Percentiles rank a stretch among this genome's conserved stretches.
Evolutionary conservation across 2,797 vertebrate species (phyloP).

Genomic region (Lindbergichthys nudifrons): DNA sequence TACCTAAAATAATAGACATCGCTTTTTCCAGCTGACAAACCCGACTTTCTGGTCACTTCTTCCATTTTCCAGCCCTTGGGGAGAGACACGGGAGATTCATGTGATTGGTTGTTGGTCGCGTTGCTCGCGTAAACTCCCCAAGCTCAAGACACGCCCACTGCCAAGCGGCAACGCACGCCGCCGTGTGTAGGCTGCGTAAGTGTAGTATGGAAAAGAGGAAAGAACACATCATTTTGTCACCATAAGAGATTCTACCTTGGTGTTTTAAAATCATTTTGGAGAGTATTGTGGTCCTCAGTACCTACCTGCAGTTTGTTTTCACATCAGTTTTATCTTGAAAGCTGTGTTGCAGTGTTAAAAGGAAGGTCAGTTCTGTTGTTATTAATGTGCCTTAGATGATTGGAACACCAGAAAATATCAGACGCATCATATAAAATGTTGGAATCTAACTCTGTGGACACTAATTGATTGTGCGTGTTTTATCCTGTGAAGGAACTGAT

Average conservation of each 20-base stretch:
- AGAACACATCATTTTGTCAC: slow-evolving; percentile 1
- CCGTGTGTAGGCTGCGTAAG: too few relatives aligned
- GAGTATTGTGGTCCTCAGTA: not conserved
- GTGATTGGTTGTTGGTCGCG: too few relatives aligned
- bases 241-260: slow-evolving; percentile 4
- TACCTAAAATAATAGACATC: too few relatives aligned
- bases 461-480: slow-evolving; percentile 31
- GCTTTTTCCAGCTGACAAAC: too few relatives aligned
- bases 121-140: too few relatives aligned
- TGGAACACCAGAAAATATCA: not conserved
- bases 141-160: too few relatives aligned
- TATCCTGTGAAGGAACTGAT: slow-evolving; percentile 9
- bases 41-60: too few relatives aligned
- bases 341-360: not conserved
- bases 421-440: slow-evolving; percentile 24
- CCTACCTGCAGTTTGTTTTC: slow-evolving; percentile 8
- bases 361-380: not conserved
- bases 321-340: not conserved
- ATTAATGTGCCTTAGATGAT: not conserved
- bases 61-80: too few relatives aligned
- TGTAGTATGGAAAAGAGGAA: not conserved
- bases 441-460: slow-evolving; percentile 24
- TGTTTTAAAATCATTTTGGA: not conserved
- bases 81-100: too few relatives aligned
- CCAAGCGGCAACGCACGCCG: too few relatives aligned